Evolutionary conservation across 2,888 invertebrate species (phyloP).

Genomic region (Baccha elongata): DNA sequence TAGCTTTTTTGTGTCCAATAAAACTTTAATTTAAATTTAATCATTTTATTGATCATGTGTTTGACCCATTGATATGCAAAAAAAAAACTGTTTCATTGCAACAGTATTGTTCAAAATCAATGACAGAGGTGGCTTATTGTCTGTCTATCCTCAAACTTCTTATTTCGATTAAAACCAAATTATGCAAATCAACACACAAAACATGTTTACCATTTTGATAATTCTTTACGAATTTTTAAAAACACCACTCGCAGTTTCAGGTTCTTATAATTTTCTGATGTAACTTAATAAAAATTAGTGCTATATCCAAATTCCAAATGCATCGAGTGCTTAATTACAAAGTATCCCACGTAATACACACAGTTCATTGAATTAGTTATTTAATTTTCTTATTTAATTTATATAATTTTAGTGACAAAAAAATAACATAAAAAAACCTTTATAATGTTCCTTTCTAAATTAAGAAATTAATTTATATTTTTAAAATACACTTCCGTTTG

Average conservation of each 20-base stretch:
- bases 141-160: background rate
- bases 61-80: too few relatives aligned
- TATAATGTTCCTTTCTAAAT: conserved; percentile 21
- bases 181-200: conserved; percentile 45
- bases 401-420: conserved; percentile 1
- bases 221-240: background rate
- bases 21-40: too few relatives aligned
- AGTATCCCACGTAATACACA: background rate
- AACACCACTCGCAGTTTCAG: conserved; percentile 3
- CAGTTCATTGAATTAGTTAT: conserved; percentile 47
- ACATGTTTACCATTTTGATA: conserved; percentile 33
- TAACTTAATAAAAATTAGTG: background rate
- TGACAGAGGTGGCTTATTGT: background rate
- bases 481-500: conserved; percentile 39
- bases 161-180: conserved; percentile 10
- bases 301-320: too few relatives aligned
- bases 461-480: conserved; percentile 36
- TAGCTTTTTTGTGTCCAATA: too few relatives aligned
- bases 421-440: background rate
- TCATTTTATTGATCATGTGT: too few relatives aligned
- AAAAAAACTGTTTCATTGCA: too few relatives aligned
- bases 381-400: background rate
- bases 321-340: background rate
- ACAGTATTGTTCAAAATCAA: too few relatives aligned
- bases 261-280: background rate